Evolutionary conservation across 2,113 vertebrate genomes (phyloP), one percentile per base, ranked within the genome.

Genomic region (Mystacornis crossleyi): DNA sequence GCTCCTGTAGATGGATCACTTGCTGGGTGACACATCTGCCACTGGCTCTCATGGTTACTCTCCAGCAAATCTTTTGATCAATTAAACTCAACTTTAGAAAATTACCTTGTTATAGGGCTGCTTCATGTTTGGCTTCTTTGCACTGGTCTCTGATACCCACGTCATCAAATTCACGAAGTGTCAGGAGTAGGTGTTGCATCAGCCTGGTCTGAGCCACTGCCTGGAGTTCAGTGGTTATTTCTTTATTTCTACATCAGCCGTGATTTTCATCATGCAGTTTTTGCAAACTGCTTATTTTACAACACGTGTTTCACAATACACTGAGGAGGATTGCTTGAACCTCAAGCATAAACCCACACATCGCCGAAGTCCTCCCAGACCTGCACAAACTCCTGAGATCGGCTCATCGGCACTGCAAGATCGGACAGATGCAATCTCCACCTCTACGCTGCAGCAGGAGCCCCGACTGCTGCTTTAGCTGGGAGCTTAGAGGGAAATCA

Each of bases 371-470:
- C 55, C 69, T 61, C 47, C 45, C 25, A 18, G 64, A 16, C 45
- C 4, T 1, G 28, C 16, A 38, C 18, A 9, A 33, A 29, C 45
- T 77, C 23, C 78, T 0, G 60, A 50, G 73, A 29, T 5, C 12
- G 12, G 33, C 67, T 53, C 58, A 19, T 3, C 8, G 7, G 66
- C 16, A 12, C 77, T 38, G 64, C 34, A 13, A 2, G 31, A 14
- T 0, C 0, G 48, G 12, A 42, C 34, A 74, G 69, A 21, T 1
- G 47, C 50, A 15, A 26, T 10, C 2, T 13, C 28, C 67, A 12
- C 18, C 10, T 51, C 24, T 42, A 6, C 14, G 9, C 48, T 7
- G 67, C 60, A 34, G n/a, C 69, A 10, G 42, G 8, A 72, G 26
- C 67, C 34, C 58, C 21, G 21, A 12, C 50, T 3, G 73, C 72